These are phyloP conservation scores for Tetraodon nigroviridis DNA, from an alignment of 2,113 vertebrate genomes.

Conservation along the genomic window DNA sequence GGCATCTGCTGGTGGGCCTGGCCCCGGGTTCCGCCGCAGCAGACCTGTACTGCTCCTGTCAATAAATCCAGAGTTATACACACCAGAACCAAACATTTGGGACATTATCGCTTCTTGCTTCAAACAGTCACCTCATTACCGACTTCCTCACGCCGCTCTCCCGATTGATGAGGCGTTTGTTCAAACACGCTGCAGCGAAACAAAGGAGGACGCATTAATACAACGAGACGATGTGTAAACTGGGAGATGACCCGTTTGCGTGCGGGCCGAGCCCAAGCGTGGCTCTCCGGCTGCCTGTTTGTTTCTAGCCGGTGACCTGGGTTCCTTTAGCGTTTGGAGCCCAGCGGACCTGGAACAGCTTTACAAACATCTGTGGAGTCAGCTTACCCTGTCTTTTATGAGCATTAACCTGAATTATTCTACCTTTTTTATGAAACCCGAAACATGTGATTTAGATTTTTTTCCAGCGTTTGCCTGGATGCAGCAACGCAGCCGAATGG, in stretches of 20 bases:
- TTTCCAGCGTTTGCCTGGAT: background rate
- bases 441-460: slow-evolving; percentile 14
- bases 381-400: background rate
- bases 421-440: background rate
- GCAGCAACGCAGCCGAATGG: background rate
- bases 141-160: slow-evolving; percentile 29
- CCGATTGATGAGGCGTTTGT: slow-evolving; percentile 54
- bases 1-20: slow-evolving; percentile 59
- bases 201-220: slow-evolving; percentile 43
- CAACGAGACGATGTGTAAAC: slow-evolving; percentile 52
- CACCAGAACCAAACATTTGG: slow-evolving; percentile 48
- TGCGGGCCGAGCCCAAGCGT: slow-evolving; percentile 23
- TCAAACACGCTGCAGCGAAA: slow-evolving; percentile 29
- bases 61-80: slow-evolving; percentile 64
- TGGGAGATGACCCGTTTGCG: slow-evolving; percentile 18
- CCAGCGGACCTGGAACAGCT: slow-evolving; percentile 6
- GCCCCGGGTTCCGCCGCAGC: slow-evolving; percentile 31
- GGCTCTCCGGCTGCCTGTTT: slow-evolving; percentile 18
- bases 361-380: background rate
- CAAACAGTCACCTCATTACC: slow-evolving; percentile 69
- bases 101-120: slow-evolving; percentile 51
- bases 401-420: background rate
- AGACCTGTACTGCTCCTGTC: slow-evolving; percentile 53
- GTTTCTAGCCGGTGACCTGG: slow-evolving; percentile 33
- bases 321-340: slow-evolving; percentile 26